A percentile compares a stretch with the other conserved stretches of the same genome.
These are phyloP conservation scores for Ylistrum balloti DNA, from an alignment of 1,140 invertebrate genomes.

Conservation along the genomic window DNA sequence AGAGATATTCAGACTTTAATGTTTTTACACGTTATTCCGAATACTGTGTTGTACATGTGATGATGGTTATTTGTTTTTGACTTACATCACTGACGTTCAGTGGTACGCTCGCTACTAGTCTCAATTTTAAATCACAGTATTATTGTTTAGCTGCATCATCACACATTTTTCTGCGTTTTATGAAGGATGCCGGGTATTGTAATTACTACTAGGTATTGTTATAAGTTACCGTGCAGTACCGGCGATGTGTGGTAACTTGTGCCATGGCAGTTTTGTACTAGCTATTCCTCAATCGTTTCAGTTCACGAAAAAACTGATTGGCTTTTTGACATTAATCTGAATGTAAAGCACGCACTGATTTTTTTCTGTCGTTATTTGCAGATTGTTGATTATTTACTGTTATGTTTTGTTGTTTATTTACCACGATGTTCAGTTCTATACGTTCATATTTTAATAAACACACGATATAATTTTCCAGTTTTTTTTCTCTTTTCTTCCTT, in stretches of 20 bases:
- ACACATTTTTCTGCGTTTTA: too few relatives aligned
- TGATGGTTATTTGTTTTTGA: too few relatives aligned
- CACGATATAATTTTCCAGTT: not conserved
- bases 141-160: too few relatives aligned
- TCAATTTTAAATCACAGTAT: not conserved
- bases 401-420: not conserved
- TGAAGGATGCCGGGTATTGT: too few relatives aligned
- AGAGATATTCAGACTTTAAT: too few relatives aligned
- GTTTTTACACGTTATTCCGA: not conserved
- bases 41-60: not conserved
- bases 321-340: not conserved
- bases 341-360: not conserved
- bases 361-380: not conserved
- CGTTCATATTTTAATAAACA: not conserved
- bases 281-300: not conserved
- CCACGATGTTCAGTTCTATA: not conserved
- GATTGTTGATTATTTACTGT: not conserved
- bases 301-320: not conserved
- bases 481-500: not conserved
- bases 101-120: not conserved
- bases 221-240: not conserved
- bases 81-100: too few relatives aligned
- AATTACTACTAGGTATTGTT: not conserved
- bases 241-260: not conserved
- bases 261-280: not conserved